These are phyloP conservation scores for Argyresthia albistria DNA, from an alignment of 2,888 invertebrate genomes.

Conservation along the genomic window DNA sequence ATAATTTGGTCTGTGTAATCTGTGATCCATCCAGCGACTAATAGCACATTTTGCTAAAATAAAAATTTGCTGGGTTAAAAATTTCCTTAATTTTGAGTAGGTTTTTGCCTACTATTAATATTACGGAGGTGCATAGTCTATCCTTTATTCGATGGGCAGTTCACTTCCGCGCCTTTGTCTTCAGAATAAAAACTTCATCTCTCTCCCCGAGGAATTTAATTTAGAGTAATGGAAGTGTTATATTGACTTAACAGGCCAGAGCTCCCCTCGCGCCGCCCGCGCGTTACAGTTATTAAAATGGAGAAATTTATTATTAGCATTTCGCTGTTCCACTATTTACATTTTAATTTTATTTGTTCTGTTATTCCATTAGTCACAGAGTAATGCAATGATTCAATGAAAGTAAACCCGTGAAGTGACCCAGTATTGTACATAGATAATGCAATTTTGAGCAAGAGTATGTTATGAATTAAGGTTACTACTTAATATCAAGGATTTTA, in stretches of 20 bases:
- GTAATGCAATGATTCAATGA: slow-evolving; percentile 55
- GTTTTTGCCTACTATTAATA: neutral
- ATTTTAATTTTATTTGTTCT: slow-evolving; percentile 72
- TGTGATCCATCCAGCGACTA: too few relatives aligned
- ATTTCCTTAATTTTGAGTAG: neutral
- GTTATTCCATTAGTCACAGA: slow-evolving; percentile 67
- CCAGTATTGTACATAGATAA: neutral
- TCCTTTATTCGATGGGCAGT: slow-evolving; percentile 34
- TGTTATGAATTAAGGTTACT: too few relatives aligned
- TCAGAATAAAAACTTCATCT: slow-evolving; percentile 67
- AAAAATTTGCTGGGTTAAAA: too few relatives aligned
- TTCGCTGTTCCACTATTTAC: slow-evolving; percentile 65
- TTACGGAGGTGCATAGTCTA: slow-evolving; percentile 1
- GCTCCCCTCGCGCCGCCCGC: slow-evolving; percentile 48
- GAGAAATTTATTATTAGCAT: slow-evolving; percentile 72
- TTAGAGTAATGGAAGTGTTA: slow-evolving; percentile 73
- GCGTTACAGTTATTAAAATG: slow-evolving; percentile 72
- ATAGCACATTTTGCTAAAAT: neutral
- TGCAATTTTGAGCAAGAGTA: too few relatives aligned
- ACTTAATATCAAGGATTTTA: too few relatives aligned
- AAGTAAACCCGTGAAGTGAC: slow-evolving; percentile 29
- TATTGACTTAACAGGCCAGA: slow-evolving; percentile 72
- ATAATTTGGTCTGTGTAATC: too few relatives aligned
- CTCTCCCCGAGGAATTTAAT: slow-evolving; percentile 71
- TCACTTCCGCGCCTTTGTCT: slow-evolving; percentile 51